Percentiles rank a stretch among this genome's conserved stretches.
Conservation (phyloP, 2,888 invertebrate genomes). For the Cynaeus angustus region DNA sequence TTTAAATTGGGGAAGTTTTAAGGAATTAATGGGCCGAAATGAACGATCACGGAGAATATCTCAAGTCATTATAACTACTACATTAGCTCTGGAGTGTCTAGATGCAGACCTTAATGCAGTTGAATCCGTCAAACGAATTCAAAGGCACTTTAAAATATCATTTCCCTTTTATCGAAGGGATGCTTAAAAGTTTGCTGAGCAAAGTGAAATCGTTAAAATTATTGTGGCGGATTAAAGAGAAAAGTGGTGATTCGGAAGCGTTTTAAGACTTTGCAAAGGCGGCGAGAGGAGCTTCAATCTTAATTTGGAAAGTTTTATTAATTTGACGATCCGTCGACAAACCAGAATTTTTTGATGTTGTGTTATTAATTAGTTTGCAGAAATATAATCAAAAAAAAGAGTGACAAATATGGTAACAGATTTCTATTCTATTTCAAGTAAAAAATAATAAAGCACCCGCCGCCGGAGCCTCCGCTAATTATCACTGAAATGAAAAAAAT, state of each 20-base stretch:
- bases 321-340: neutral
- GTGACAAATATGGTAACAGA: too few relatives aligned
- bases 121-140: constrained; percentile 42
- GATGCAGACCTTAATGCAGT: constrained; percentile 35
- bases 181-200: constrained; percentile 20
- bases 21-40: constrained; percentile 58
- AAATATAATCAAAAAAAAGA: too few relatives aligned
- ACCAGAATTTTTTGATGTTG: too few relatives aligned
- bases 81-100: constrained; percentile 41
- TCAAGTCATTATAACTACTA: constrained; percentile 46
- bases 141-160: constrained; percentile 39
- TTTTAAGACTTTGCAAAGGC: neutral
- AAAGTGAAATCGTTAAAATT: constrained; percentile 21
- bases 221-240: constrained; percentile 9
- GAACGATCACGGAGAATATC: constrained; percentile 55
- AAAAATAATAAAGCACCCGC: too few relatives aligned
- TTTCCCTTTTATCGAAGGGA: constrained; percentile 34
- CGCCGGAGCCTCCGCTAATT: constrained; percentile 23
- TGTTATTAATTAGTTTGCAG: too few relatives aligned
- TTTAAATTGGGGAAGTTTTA: constrained; percentile 58
- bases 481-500: constrained; percentile 41
- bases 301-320: neutral
- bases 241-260: neutral
- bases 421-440: too few relatives aligned
- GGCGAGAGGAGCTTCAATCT: neutral